phyloP scores from a whole-genome alignment of 1,140 invertebrate species.

The Anastrepha ludens region DNA sequence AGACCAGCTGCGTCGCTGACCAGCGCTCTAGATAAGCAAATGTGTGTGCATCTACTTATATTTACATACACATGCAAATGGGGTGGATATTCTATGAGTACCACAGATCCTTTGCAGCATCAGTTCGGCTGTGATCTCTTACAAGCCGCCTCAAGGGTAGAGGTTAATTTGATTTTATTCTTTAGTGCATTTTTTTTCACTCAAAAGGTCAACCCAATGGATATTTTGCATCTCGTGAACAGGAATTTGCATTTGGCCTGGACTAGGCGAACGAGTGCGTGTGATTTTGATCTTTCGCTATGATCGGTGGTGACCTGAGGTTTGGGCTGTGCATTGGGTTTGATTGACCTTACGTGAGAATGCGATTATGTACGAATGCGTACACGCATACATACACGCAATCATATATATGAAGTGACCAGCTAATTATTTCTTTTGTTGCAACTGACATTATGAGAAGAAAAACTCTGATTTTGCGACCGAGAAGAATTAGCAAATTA shows the following conservation, averaged over 20 bases:
- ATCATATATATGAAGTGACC: not conserved
- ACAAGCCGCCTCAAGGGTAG: conserved; percentile 11
- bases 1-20: conserved; percentile 6
- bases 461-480: no score
- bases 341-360: conserved; percentile 7
- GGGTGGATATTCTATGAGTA: not conserved
- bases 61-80: not conserved
- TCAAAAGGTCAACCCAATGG: conserved; percentile 6
- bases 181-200: not conserved
- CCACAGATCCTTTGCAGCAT: not conserved
- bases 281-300: not conserved
- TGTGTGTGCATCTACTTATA: not conserved
- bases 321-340: not conserved
- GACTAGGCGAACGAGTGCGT: not conserved
- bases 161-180: conserved; percentile 47
- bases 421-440: not conserved
- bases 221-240: conserved; percentile 41
- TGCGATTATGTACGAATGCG: not conserved
- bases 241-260: conserved; percentile 42
- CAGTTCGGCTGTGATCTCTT: not conserved
- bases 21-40: not conserved
- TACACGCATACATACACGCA: not conserved
- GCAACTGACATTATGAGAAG: not conserved
- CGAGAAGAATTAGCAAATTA: no score
- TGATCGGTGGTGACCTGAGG: not conserved